These are phyloP conservation scores for Caerostris darwini DNA, from an alignment of 1,140 invertebrate genomes.

Conservation along the genomic window DNA sequence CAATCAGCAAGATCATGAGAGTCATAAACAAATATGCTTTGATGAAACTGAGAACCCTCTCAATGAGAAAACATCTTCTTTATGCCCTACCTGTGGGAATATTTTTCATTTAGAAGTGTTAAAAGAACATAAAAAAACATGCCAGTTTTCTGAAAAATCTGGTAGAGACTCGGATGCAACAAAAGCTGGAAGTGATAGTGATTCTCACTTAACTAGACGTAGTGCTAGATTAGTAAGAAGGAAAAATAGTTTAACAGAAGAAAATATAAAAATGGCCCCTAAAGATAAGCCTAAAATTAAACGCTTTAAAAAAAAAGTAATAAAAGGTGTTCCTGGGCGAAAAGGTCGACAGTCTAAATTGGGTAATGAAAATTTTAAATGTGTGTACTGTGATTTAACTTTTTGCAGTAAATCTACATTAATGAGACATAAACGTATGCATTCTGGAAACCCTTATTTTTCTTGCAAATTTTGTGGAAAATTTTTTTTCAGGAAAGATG, in stretches of 20 bases:
- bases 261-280: not conserved
- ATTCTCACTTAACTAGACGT: conserved; percentile 47
- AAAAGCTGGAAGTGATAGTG: not conserved
- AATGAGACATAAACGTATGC: conserved; percentile 71
- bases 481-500: conserved; percentile 77
- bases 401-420: conserved; percentile 75
- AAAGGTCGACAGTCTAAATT: conserved; percentile 57
- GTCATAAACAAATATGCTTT: conserved; percentile 8
- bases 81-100: conserved; percentile 54
- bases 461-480: conserved; percentile 74
- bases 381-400: conserved; percentile 48
- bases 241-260: conserved; percentile 58
- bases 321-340: conserved; percentile 28
- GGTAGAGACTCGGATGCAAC: not conserved
- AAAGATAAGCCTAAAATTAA: conserved; percentile 27
- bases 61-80: conserved; percentile 42
- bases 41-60: conserved; percentile 6
- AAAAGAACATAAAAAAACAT: conserved; percentile 47
- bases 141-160: conserved; percentile 7
- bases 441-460: conserved; percentile 71
- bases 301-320: conserved; percentile 24
- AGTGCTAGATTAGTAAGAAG: conserved; percentile 68
- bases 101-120: conserved; percentile 6
- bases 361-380: conserved; percentile 59
- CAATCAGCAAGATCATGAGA: not conserved